Evolutionary conservation across 1,140 invertebrate species (phyloP).

Genomic region (Pseudoatta argentina): DNA sequence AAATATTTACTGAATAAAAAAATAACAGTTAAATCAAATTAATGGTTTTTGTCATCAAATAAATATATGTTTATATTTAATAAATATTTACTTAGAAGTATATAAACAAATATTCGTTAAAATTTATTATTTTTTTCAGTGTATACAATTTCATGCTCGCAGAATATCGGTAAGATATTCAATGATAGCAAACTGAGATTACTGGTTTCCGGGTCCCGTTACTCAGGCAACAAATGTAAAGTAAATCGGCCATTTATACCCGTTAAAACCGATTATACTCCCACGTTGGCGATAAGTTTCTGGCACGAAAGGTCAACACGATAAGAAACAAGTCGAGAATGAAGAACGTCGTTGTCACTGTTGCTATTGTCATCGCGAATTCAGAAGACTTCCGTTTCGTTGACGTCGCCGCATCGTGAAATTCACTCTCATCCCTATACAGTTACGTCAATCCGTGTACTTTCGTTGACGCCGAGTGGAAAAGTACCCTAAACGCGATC

Average conservation of each 20-base stretch:
- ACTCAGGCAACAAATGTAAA: slow-evolving; percentile 34
- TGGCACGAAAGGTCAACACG: slow-evolving; percentile 56
- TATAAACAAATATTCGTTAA: too few species aligned
- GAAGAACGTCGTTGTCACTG: not conserved
- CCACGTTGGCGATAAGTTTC: slow-evolving; percentile 54
- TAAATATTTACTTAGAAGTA: too few species aligned
- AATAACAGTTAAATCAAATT: too few species aligned
- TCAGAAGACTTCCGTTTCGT: slow-evolving; percentile 25
- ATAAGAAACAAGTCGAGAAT: slow-evolving; percentile 28
- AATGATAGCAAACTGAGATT: slow-evolving; percentile 9
- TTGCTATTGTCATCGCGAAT: not conserved
- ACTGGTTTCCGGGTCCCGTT: slow-evolving; percentile 26
- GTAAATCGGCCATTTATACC: slow-evolving; percentile 29
- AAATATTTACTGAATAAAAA: too few species aligned
- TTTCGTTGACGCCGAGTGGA: slow-evolving; percentile 75
- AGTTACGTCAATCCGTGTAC: slow-evolving; percentile 66
- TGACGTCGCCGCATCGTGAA: slow-evolving; percentile 56
- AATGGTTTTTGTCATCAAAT: too few species aligned
- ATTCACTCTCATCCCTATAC: slow-evolving; percentile 79
- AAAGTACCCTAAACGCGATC: slow-evolving; percentile 79
- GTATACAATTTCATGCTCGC: not conserved
- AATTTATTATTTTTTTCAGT: too few species aligned
- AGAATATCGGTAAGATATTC: slow-evolving; percentile 3
- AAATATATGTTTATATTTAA: too few species aligned
- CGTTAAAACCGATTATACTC: slow-evolving; percentile 43